Percentiles rank a stretch among this genome's conserved stretches.
These are phyloP conservation scores for Neogale vison DNA, from an alignment of 2,113 vertebrate genomes.

Conservation along the genomic window DNA sequence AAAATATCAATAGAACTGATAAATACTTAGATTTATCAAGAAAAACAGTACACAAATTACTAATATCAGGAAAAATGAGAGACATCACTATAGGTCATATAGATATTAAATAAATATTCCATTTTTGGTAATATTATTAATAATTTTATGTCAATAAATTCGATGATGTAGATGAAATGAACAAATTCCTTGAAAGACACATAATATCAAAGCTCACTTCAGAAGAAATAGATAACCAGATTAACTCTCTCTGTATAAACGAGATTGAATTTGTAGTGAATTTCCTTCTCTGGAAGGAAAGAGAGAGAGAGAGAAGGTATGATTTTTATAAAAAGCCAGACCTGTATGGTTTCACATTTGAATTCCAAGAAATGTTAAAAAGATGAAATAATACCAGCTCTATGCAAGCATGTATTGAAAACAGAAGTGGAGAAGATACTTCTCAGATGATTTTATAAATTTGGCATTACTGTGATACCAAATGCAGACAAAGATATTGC, in stretches of 20 bases:
- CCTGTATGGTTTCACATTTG: background rate
- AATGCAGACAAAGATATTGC: background rate
- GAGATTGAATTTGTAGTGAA: background rate
- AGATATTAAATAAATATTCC: background rate
- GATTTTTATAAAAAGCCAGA: background rate
- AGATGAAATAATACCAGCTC: background rate
- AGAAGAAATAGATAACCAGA: background rate
- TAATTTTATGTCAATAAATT: background rate
- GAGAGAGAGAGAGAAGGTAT: background rate
- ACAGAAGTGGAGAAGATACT: background rate
- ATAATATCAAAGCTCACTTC: background rate
- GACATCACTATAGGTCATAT: background rate
- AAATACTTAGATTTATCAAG: background rate
- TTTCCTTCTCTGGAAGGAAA: background rate
- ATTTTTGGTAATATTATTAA: background rate
- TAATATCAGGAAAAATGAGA: background rate
- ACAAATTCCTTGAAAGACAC: background rate
- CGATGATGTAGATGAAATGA: background rate
- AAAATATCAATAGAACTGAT: background rate
- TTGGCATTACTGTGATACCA: background rate
- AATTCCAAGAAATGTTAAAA: background rate
- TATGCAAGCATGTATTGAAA: background rate
- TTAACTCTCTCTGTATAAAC: background rate
- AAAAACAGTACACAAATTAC: background rate
- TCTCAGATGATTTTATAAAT: background rate